Evolutionary conservation across 2,113 vertebrate species (phyloP), one percentile per base, ranked within the genome.

Genomic region (Neolamprologus fasciatus): DNA sequence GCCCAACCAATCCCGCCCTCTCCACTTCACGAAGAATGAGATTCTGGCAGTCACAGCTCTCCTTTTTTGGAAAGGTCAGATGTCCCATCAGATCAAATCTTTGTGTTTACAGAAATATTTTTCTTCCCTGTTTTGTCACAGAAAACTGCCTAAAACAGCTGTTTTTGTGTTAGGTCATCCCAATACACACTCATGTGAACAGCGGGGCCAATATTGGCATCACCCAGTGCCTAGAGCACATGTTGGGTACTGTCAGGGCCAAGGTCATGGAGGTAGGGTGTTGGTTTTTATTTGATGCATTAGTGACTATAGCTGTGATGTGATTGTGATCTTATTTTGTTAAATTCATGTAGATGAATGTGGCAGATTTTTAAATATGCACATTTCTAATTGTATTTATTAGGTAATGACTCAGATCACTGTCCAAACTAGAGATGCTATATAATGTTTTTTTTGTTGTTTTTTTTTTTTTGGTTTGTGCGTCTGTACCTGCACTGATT

Each of bases 31-130:
- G 98, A 1, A 96, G 99, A 83, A 98, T 98, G 93, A 97, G 98
- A 28, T 99, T 99, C 96, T 99, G 99, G 98, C 98, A 99, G 89
- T 99, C 99, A 0, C 99, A 99, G 95, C 98, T 99, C 17, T 98
- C 98, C 88, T 99, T 98, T 91, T 93, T 99, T 80, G 99, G 98
- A 84, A 99, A 99, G 98, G 99, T 98, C 31, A 82, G 54, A 35
- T 66, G 10, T 13, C 26, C 73, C 17, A 6, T 16, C 21, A 13
- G 33, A 13, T 85, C 35, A 37, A 61, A 54, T 47, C 8, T 35
- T 31, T 55, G 2, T 13, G 1, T 85, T 66, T 11, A 26, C 3
- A 58, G 21, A 4, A 53, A n/a, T 17, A 8, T 14, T 57, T 81
- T 26, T 11, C 37, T 28, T 42, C 37, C 5, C 16, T 11, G 1